Conservation (phyloP, 2,113 vertebrate species). For the Conger conger region DNA sequence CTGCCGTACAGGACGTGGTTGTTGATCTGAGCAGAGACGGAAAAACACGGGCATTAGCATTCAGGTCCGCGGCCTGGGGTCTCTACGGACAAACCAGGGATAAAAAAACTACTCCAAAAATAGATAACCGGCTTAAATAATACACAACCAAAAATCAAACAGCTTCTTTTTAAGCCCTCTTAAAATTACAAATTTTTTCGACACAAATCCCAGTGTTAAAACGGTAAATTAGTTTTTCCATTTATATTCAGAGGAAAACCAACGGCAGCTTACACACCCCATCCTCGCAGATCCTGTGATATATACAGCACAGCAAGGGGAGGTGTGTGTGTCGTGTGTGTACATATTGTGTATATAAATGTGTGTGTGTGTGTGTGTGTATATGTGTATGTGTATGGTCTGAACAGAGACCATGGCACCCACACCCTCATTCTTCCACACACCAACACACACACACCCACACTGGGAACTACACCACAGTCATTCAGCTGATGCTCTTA, state of each 20-base stretch:
- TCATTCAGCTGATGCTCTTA: too few relatives aligned
- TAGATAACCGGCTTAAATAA: not conserved
- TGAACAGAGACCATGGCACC: too few relatives aligned
- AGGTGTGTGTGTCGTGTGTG: too few relatives aligned
- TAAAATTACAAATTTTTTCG: not conserved
- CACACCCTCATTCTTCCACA: too few relatives aligned
- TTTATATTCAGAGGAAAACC: not conserved
- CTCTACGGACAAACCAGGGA: not conserved
- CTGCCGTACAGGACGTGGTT: slow-evolving; percentile 90
- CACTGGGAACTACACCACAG: too few relatives aligned
- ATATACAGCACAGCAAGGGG: not conserved
- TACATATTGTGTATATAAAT: too few relatives aligned
- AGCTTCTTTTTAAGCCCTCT: not conserved
- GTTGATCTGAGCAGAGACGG: slow-evolving; percentile 79
- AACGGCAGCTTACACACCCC: not conserved
- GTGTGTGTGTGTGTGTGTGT: too few relatives aligned
- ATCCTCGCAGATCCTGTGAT: too few relatives aligned
- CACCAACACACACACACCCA: too few relatives aligned
- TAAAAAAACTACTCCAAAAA: not conserved
- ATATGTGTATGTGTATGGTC: too few relatives aligned
- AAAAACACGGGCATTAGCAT: not conserved
- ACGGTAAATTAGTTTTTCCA: slow-evolving; percentile 16
- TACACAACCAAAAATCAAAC: not conserved
- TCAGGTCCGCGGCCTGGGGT: not conserved
- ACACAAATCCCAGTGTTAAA: slow-evolving; percentile 5